Evolutionary conservation across 1,140 invertebrate species (phyloP), one percentile per base, ranked within the genome.

Genomic region (Theocolax elegans): DNA sequence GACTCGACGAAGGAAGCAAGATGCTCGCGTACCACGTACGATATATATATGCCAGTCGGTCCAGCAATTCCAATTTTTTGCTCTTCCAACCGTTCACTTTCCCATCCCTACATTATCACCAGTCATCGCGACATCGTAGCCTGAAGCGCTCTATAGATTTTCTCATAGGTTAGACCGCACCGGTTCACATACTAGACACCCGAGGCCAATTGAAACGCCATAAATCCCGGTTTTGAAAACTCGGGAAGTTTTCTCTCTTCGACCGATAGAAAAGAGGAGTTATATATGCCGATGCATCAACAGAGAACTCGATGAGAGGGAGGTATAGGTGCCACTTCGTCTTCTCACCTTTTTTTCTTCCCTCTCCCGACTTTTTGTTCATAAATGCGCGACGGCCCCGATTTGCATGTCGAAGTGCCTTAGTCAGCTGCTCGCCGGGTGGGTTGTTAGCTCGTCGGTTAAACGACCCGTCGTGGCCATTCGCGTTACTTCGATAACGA

Each of bases 321-420:
- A n/a, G n/a, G n/a, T n/a, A n/a, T n/a, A 10, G 4, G 31, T 35
- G 31, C 31, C 31, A 35, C 31, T 35, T 56, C 21, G 17, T 38
- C 58, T 27, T 62, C 27, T 15, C 56, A 42, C 48, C 40, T 49
- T 59, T 40, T 35, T 60, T 51, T 21, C n/a, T 49, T 31, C 13
- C 13, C 44, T 2, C 56, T 9, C 38, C 49, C 17, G 49, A 42
- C 72, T 76, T 76, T 72, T 74, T 67, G 64, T 71, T 67, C 27
- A 67, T 62, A 67, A 72, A 17, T n/a, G 17, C 59, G 56, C 71
- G 74, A 72, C 64, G 51, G 67, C 73, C 12, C 74, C 67, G 76
- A 82, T 82, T 80, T 82, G 77, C 81, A 81, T 80, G 74, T 69
- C 75, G 72, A 64, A 80, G 79, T 77, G 77, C 74, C 76, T 80